Conservation (phyloP, 2,797 vertebrate genomes). For the Hemibagrus guttatus region DNA sequence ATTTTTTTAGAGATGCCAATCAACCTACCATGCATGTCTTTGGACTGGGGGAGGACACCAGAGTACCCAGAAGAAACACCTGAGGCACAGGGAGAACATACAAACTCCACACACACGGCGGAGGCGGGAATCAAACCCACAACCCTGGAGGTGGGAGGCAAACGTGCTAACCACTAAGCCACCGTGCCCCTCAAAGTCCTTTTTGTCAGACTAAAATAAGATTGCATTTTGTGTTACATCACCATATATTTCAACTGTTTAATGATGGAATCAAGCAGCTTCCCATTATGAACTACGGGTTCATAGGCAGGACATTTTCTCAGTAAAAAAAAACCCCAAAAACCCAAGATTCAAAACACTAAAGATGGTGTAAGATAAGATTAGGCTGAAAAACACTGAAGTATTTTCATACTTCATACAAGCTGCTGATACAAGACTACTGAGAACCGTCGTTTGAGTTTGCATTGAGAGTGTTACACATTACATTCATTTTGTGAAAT, state of each 20-base stretch:
- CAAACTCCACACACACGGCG: too few species aligned
- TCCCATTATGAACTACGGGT: background rate
- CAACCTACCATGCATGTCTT: too few species aligned
- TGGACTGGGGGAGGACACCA: too few species aligned
- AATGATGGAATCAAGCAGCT: background rate
- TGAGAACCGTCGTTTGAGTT: background rate
- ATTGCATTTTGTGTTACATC: background rate
- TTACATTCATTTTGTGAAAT: background rate
- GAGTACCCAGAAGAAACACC: too few species aligned
- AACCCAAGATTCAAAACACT: background rate
- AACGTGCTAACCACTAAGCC: too few species aligned
- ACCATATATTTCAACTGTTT: background rate
- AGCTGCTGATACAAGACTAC: background rate
- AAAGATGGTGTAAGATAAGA: background rate
- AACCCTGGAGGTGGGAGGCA: too few species aligned
- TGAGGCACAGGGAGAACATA: too few species aligned
- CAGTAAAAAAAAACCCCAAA: background rate
- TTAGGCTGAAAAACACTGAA: background rate
- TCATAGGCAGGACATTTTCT: background rate
- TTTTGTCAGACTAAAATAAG: background rate
- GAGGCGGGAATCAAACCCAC: too few species aligned
- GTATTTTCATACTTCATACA: background rate
- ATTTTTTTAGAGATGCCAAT: too few species aligned
- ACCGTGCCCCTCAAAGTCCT: too few species aligned
- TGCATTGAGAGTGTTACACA: background rate